Percentiles rank a stretch among this genome's conserved stretches.
Conservation (phyloP, 1,140 invertebrate species). For the Aphelenchoides fujianensis region DNA sequence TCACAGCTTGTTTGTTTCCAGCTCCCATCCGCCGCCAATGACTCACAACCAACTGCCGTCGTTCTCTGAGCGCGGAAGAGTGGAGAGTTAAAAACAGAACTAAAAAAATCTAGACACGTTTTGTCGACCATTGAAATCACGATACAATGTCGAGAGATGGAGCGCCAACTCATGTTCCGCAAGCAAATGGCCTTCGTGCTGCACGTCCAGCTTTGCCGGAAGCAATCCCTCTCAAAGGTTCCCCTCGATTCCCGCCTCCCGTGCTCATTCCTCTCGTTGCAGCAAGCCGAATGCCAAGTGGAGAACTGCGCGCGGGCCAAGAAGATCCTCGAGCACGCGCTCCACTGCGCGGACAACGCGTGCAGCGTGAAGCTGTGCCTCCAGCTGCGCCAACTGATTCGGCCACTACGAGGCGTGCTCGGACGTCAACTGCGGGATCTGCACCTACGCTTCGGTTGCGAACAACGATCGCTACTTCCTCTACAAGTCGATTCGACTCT, state of each 20-base stretch:
- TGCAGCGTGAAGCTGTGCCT: background rate
- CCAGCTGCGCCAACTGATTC: background rate
- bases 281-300: background rate
- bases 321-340: background rate
- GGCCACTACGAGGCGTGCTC: background rate
- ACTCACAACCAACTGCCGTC: background rate
- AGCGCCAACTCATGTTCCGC: background rate
- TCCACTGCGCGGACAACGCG: background rate
- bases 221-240: too few relatives aligned
- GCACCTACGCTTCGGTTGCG: background rate
- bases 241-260: too few relatives aligned
- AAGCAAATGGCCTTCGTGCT: constrained; percentile 5
- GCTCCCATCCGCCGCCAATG: background rate
- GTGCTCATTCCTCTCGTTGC: background rate
- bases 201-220: background rate
- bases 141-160: background rate
- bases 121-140: background rate
- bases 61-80: constrained; percentile 1
- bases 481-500: background rate
- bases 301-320: background rate
- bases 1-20: background rate
- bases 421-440: background rate
- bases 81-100: too few relatives aligned
- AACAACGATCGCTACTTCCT: background rate
- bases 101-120: too few relatives aligned